Evolutionary conservation across 2,797 vertebrate genomes (phyloP).

Genomic region (Danio albolineatus): DNA sequence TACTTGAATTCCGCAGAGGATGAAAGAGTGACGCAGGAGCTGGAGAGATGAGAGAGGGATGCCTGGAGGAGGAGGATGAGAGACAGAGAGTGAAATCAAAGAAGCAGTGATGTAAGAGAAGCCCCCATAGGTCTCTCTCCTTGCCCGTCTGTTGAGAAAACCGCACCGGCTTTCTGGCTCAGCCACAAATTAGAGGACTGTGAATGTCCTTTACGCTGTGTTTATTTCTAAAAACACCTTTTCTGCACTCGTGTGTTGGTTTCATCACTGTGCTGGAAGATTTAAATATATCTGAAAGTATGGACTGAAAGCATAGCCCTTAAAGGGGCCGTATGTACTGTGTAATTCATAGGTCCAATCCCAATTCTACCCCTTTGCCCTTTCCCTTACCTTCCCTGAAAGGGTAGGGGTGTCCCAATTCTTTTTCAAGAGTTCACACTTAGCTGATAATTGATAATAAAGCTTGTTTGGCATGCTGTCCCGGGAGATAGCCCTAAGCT

Average conservation of each 20-base stretch:
- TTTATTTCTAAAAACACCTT: conserved; percentile 1
- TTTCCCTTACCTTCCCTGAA: no score
- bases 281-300: background rate
- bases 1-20: conserved; percentile 45
- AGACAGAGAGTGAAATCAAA: conserved; percentile 54
- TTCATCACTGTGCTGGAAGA: background rate
- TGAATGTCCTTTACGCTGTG: background rate
- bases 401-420: no score
- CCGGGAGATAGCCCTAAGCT: no score
- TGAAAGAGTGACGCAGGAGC: conserved; percentile 52
- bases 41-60: conserved; percentile 51
- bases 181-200: conserved; percentile 46
- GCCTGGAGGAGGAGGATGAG: conserved; percentile 47
- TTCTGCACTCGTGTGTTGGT: background rate
- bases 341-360: no score
- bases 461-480: no score
- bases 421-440: no score
- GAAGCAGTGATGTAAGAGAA: conserved; percentile 45
- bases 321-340: background rate
- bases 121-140: conserved; percentile 38
- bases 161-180: background rate
- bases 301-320: background rate
- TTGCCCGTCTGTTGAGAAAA: conserved; percentile 47
- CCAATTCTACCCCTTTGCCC: no score
- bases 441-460: no score